A percentile compares a stretch with the other conserved stretches of the same genome.
phyloP scores from a whole-genome alignment of 2,797 vertebrate genomes.

The Propithecus perrieri region DNA sequence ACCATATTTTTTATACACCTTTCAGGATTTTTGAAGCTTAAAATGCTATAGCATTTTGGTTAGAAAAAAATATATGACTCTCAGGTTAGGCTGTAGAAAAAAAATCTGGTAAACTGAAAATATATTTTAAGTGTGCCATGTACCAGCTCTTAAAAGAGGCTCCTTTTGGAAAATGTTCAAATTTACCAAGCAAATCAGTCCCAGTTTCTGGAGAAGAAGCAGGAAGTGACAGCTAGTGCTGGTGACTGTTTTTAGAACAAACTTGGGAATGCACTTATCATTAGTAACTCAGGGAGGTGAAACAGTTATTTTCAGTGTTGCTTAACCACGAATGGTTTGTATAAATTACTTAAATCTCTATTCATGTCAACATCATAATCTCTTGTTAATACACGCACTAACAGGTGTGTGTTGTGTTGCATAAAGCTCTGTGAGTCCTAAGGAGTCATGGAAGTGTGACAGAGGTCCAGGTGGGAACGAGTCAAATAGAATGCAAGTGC shows the following conservation, averaged over 20 bases:
- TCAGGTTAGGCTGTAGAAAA: not conserved
- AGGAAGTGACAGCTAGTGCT: not conserved
- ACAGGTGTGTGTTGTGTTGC: not conserved
- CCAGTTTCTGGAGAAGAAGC: not conserved
- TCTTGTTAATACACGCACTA: not conserved
- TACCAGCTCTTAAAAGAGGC: not conserved
- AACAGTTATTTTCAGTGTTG: not conserved
- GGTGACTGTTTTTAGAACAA: not conserved
- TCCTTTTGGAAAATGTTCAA: not conserved
- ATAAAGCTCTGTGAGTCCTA: not conserved
- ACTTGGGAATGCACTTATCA: not conserved
- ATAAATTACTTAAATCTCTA: not conserved
- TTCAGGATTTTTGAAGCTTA: not conserved
- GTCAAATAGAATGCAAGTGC: not conserved
- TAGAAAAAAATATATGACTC: not conserved
- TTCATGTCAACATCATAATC: not conserved
- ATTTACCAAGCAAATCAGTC: not conserved
- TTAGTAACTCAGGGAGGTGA: not conserved
- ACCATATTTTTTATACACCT: not conserved
- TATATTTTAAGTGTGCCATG: not conserved
- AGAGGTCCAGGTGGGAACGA: not conserved
- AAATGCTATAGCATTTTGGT: not conserved
- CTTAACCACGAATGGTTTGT: not conserved
- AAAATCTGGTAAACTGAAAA: not conserved
- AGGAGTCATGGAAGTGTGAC: not conserved